A percentile compares a stretch with the other conserved stretches of the same genome.
Conservation (phyloP, 2,888 invertebrate genomes). For the Mallateleia sp. region DNA sequence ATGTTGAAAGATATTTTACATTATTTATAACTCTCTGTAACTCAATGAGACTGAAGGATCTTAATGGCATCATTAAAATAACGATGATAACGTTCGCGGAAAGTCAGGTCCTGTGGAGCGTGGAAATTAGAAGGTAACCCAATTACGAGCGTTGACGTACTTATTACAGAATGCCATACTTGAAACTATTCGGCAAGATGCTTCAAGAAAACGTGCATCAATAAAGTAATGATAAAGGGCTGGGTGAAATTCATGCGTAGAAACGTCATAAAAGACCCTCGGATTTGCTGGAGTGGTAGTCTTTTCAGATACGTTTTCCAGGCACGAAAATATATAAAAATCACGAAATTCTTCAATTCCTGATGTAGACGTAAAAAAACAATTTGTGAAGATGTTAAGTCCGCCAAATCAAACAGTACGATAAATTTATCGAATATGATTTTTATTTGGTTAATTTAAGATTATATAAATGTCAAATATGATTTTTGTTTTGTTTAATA, state of each 20-base stretch:
- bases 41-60: conserved; percentile 56
- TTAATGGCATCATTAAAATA: conserved; percentile 69
- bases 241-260: conserved; percentile 8
- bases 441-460: too few species aligned
- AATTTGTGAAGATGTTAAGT: too few species aligned
- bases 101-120: conserved; percentile 60
- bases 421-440: too few species aligned
- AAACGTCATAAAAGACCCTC: conserved; percentile 4
- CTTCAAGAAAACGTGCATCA: conserved; percentile 52
- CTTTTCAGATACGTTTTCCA: too few species aligned
- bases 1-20: conserved; percentile 48
- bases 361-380: too few species aligned
- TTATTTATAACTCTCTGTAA: conserved; percentile 59
- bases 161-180: conserved; percentile 46
- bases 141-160: conserved; percentile 62
- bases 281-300: conserved; percentile 7
- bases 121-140: conserved; percentile 67
- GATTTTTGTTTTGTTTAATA: too few species aligned
- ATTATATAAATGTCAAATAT: too few species aligned
- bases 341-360: too few species aligned
- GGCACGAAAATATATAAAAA: too few species aligned
- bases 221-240: conserved; percentile 15
- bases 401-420: too few species aligned
- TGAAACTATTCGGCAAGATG: not conserved
- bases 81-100: conserved; percentile 57